These are phyloP conservation scores for Drosophila kurseongensis DNA, from an alignment of 1,140 invertebrate genomes.

Conservation along the genomic window DNA sequence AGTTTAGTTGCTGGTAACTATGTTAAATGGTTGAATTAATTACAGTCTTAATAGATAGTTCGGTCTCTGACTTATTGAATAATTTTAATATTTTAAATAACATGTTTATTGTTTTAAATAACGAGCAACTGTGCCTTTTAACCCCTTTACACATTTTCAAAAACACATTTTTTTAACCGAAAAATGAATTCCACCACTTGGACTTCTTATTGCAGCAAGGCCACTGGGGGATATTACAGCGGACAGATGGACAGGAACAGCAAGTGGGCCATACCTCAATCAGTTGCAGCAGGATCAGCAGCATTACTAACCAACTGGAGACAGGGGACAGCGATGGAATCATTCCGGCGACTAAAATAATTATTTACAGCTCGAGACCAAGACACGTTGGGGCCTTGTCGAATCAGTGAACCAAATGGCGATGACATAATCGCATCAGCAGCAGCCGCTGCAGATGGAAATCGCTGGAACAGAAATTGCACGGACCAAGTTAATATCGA, in stretches of 20 bases:
- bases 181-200: conserved; percentile 16
- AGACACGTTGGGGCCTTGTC: conserved; percentile 13
- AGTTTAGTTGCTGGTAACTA: too few relatives aligned
- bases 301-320: background rate
- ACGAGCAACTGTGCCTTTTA: too few relatives aligned
- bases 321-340: background rate
- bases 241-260: conserved; percentile 13
- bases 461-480: conserved; percentile 18
- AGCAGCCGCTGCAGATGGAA: conserved; percentile 9
- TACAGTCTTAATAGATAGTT: too few relatives aligned
- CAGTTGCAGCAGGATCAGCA: background rate
- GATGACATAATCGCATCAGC: conserved; percentile 43
- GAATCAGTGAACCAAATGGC: conserved; percentile 29
- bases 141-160: too few relatives aligned
- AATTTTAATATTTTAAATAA: too few relatives aligned
- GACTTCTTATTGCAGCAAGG: conserved; percentile 15
- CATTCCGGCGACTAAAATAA: conserved; percentile 3
- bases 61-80: too few relatives aligned
- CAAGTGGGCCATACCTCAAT: background rate
- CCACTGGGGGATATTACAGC: conserved; percentile 20
- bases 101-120: too few relatives aligned
- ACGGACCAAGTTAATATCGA: conserved; percentile 19
- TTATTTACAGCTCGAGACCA: background rate
- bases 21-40: too few relatives aligned
- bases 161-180: conserved; percentile 3